These are phyloP conservation scores for Temnothorax curvispinosus DNA, from an alignment of 1,140 invertebrate genomes.

Conservation along the genomic window DNA sequence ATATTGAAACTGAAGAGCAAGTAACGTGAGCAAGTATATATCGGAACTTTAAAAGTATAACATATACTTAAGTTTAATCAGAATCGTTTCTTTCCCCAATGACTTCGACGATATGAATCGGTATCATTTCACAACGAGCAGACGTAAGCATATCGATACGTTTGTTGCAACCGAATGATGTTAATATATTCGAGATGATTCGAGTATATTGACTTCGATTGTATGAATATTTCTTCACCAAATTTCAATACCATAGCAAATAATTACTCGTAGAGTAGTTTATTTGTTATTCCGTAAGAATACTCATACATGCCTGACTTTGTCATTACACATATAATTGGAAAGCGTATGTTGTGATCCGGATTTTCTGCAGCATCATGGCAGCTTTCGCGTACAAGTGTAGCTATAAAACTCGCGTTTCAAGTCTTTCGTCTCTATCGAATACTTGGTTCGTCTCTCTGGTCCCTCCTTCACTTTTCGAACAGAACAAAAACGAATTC, in stretches of 20 bases:
- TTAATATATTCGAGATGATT: neutral
- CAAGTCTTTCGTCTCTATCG: neutral
- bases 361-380: neutral
- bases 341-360: neutral
- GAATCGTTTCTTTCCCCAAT: neutral
- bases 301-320: neutral
- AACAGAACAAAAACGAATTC: neutral
- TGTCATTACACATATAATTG: neutral
- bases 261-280: neutral
- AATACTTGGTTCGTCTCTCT: neutral
- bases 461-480: neutral
- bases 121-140: neutral
- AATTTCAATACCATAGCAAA: neutral
- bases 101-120: neutral
- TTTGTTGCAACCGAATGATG: neutral
- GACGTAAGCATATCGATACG: neutral
- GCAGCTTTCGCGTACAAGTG: neutral
- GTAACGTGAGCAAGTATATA: neutral
- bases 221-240: neutral
- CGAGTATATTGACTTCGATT: neutral
- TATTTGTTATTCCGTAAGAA: neutral
- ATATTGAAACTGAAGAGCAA: neutral
- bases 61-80: neutral
- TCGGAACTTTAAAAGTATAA: neutral
- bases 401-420: neutral